phyloP scores from a whole-genome alignment of 2,113 vertebrate genomes.

The Circaetus gallicus region DNA sequence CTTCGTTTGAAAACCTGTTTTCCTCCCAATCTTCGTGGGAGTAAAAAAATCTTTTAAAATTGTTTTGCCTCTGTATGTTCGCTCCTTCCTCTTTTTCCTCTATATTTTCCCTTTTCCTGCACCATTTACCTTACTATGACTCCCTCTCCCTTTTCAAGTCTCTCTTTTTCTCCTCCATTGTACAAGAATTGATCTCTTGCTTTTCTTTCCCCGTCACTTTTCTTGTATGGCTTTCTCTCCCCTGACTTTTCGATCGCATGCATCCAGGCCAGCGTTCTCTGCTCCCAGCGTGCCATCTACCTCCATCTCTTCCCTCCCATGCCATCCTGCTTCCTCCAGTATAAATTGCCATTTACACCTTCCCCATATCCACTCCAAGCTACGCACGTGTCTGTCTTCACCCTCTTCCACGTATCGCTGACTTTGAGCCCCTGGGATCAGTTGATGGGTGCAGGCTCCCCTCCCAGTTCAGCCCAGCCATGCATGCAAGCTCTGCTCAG shows the following conservation, averaged over 20 bases:
- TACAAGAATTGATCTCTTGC: not conserved
- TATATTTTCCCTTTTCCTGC: not conserved
- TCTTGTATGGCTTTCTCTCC: not conserved
- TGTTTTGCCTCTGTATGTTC: not conserved
- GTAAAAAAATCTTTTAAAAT: not conserved
- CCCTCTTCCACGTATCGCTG: fast-evolving
- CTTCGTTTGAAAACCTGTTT: not conserved
- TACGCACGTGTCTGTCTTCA: fast-evolving
- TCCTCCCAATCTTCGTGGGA: not conserved
- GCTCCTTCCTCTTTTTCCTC: not conserved
- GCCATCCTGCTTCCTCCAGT: not conserved
- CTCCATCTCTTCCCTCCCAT: not conserved
- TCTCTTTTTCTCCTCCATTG: not conserved
- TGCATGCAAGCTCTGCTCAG: fast-evolving
- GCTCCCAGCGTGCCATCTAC: not conserved
- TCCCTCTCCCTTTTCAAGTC: not conserved
- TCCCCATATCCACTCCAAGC: not conserved
- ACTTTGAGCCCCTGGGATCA: not conserved
- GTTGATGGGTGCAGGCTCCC: not conserved
- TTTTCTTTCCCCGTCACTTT: not conserved
- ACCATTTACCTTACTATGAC: not conserved
- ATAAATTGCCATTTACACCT: not conserved
- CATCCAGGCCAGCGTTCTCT: not conserved
- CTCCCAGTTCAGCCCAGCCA: not conserved
- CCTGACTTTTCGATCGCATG: fast-evolving